Base-by-base conservation (phyloP, 2,888 invertebrate species). In the Callimorpha dominula region DNA sequence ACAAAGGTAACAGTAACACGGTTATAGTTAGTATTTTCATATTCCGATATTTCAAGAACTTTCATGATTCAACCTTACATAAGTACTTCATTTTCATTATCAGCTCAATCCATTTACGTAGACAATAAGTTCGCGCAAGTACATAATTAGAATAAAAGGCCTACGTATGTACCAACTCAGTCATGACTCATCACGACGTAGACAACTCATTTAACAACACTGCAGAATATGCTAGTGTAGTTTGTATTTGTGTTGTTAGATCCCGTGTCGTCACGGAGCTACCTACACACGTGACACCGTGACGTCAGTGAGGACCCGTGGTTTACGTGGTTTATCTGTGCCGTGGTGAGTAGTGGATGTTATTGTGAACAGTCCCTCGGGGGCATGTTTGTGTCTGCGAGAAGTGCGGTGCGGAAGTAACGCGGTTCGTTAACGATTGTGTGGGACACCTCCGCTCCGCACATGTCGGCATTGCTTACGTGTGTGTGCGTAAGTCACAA, bases 341-440 rank as follows among this genome's bases (percentile, higher is more conserved):
- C 12, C 12, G 60, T 60, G 40, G 31, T 12, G 31, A 46, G 20
- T 31, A 14, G 12, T 20, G 15, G 66, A n/a, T 14, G 14, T 31
- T 17, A 49, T 17, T 49, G 46, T 17, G 42, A 0, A 12, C n/a
- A 17, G 50, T 62, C 52, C 62, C 57, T 49, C 63, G 54, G 69
- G 67, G 40, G 15, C 62, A 52, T 57, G 43, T 62, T 42, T 14
- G 12, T 11, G 46, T 46, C 49, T 14, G 42, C n/a, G 20, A 54
- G 12, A 70, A 11, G 43, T 62, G 46, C 15, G 49, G 64, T n/a
- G 68, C 74, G 76, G 76, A 76, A 76, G 76, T 50, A 15, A 46
- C 31, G 42, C 68, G 69, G 54, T 64, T 74, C 76, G 70, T 74
- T 73, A 74, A 64, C 54, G 60, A 57, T 15, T 54, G 42, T 57